Evolutionary conservation across 1,140 invertebrate genomes (phyloP).

Genomic region (Neelides sp.): DNA sequence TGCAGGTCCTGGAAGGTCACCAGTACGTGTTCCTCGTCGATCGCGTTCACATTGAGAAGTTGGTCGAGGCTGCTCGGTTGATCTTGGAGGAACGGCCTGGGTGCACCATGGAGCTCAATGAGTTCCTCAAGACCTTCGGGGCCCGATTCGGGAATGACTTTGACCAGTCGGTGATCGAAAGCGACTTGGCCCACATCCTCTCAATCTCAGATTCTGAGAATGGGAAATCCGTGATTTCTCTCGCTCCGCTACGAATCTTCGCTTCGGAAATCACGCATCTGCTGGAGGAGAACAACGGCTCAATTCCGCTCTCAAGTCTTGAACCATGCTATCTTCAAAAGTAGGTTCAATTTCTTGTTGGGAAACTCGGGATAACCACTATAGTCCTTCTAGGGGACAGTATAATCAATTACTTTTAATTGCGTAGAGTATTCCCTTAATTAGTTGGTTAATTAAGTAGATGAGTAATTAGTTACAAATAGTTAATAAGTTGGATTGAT

Average conservation of each 20-base stretch:
- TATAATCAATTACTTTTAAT: too few relatives aligned
- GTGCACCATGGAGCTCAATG: conserved; percentile 3
- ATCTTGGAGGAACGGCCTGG: conserved; percentile 8
- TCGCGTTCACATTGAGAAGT: conserved; percentile 8
- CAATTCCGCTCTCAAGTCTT: conserved; percentile 43
- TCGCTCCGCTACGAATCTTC: conserved; percentile 39
- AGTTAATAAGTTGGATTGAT: too few relatives aligned
- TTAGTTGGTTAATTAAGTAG: too few relatives aligned
- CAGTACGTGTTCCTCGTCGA: conserved; percentile 14
- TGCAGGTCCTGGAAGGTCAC: conserved; percentile 23
- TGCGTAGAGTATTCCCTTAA: too few relatives aligned
- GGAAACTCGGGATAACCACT: too few relatives aligned
- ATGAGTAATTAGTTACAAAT: too few relatives aligned
- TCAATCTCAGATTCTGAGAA: background rate
- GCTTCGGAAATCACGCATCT: conserved; percentile 44
- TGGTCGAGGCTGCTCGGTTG: conserved; percentile 4
- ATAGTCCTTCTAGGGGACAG: too few relatives aligned
- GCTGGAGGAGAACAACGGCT: conserved; percentile 40
- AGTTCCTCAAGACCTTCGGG: conserved; percentile 15
- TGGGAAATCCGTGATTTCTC: background rate
- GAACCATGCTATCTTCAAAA: conserved; percentile 39
- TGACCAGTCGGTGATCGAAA: conserved; percentile 3
- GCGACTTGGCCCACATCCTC: conserved; percentile 6
- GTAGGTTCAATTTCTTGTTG: conserved; percentile 2
- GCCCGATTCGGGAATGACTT: conserved; percentile 11